Percentiles rank a stretch among this genome's conserved stretches.
These are phyloP conservation scores for Ichneumoninae sp. DNA, from an alignment of 2,888 invertebrate genomes.

Conservation along the genomic window DNA sequence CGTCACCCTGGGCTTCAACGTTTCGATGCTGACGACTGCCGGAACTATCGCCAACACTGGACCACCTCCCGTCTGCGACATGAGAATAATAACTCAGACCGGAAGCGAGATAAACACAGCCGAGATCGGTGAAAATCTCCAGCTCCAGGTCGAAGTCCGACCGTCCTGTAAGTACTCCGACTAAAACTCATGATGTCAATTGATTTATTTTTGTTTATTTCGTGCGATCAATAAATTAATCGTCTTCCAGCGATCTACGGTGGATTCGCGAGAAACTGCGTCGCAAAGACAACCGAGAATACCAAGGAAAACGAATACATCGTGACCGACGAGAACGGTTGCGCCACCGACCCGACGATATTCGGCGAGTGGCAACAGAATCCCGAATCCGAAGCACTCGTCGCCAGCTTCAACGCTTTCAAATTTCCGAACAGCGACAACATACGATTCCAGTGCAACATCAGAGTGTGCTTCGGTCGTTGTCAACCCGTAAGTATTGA, in stretches of 20 bases:
- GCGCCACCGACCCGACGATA: constrained; percentile 96
- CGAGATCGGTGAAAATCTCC: constrained; percentile 95
- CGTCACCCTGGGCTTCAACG: constrained; percentile 96
- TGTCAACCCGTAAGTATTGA: constrained; percentile 93
- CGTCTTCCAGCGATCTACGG: constrained; percentile 91
- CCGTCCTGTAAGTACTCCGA: constrained; percentile 86
- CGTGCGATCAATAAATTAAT: not conserved
- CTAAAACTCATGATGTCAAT: not conserved
- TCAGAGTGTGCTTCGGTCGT: constrained; percentile 96
- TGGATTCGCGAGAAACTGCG: constrained; percentile 96
- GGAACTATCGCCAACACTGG: constrained; percentile 98
- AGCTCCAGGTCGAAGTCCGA: constrained; percentile 93
- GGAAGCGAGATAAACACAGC: constrained; percentile 96
- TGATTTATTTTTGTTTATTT: not conserved
- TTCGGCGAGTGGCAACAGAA: constrained; percentile 97
- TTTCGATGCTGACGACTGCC: constrained; percentile 97
- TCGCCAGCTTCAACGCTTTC: constrained; percentile 96
- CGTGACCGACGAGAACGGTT: constrained; percentile 97
- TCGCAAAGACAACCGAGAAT: constrained; percentile 96
- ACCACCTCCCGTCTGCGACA: constrained; percentile 95
- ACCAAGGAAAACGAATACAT: constrained; percentile 95
- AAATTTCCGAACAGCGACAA: constrained; percentile 98
- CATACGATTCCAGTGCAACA: constrained; percentile 97
- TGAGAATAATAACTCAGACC: constrained; percentile 94
- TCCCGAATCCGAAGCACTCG: constrained; percentile 92